Conservation (phyloP, 2,888 invertebrate species). For the Ormia ochracea region DNA sequence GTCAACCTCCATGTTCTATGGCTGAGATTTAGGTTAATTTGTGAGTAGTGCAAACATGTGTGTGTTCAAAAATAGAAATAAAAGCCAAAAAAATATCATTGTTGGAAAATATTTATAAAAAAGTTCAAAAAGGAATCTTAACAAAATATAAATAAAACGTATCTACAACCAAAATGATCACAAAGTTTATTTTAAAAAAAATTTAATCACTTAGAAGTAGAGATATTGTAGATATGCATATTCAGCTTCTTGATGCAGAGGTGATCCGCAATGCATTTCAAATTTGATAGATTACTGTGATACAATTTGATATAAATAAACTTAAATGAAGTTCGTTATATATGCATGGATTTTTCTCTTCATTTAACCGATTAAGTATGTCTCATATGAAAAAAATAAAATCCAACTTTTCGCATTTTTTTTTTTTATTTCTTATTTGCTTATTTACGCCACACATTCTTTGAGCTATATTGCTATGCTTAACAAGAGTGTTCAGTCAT, state of each 20-base stretch:
- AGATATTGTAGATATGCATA: not conserved
- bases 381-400: too few relatives aligned
- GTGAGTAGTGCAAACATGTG: constrained; percentile 62
- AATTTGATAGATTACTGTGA: too few relatives aligned
- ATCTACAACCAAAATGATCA: not conserved
- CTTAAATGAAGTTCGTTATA: too few relatives aligned
- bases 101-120: constrained; percentile 32
- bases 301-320: too few relatives aligned
- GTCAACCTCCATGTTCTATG: constrained; percentile 67
- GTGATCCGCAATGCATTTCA: too few relatives aligned
- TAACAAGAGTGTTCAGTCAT: constrained; percentile 48
- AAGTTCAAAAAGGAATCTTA: constrained; percentile 22
- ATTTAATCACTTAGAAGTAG: constrained; percentile 15
- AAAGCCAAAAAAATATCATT: constrained; percentile 31
- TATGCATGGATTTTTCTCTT: too few relatives aligned
- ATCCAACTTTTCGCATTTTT: too few relatives aligned
- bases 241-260: too few relatives aligned
- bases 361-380: too few relatives aligned
- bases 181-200: constrained; percentile 44
- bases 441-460: too few relatives aligned
- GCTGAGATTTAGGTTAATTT: constrained; percentile 69
- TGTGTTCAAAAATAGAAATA: constrained; percentile 4
- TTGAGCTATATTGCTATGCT: not conserved
- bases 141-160: constrained; percentile 14
- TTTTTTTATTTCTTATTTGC: too few relatives aligned